A percentile compares a stretch with the other conserved stretches of the same genome.
Conservation (phyloP, 2,797 vertebrate species). For the Tolypeutes matacus region DNA sequence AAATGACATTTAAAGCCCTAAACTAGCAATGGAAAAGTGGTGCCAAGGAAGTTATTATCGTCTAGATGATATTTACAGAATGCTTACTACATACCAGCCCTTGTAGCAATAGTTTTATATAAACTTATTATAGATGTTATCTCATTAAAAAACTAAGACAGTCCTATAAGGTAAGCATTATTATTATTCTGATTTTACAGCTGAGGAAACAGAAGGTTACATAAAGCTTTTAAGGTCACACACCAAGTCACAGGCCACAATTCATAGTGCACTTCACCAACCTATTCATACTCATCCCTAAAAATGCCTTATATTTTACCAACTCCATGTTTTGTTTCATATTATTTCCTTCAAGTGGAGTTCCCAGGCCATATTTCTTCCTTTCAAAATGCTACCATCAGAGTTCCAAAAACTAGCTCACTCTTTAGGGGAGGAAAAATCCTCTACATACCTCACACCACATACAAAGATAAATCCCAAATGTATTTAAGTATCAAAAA, state of each 20-base stretch:
- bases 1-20: neutral
- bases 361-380: neutral
- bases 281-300: neutral
- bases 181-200: neutral
- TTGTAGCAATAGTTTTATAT: neutral
- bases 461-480: neutral
- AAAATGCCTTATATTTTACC: neutral
- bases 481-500: neutral
- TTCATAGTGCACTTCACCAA: neutral
- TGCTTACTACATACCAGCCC: neutral
- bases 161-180: neutral
- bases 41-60: neutral
- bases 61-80: neutral
- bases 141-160: neutral
- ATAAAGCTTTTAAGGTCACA: too few species aligned
- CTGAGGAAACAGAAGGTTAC: neutral
- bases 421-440: neutral
- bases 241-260: neutral
- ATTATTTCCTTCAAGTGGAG: neutral
- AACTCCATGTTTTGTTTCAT: neutral
- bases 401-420: neutral
- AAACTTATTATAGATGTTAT: neutral
- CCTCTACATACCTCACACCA: neutral
- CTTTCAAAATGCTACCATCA: slow-evolving; percentile 23
- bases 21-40: neutral